These are phyloP conservation scores for Drosophila macrospina DNA, from an alignment of 2,888 invertebrate species.

Conservation along the genomic window DNA sequence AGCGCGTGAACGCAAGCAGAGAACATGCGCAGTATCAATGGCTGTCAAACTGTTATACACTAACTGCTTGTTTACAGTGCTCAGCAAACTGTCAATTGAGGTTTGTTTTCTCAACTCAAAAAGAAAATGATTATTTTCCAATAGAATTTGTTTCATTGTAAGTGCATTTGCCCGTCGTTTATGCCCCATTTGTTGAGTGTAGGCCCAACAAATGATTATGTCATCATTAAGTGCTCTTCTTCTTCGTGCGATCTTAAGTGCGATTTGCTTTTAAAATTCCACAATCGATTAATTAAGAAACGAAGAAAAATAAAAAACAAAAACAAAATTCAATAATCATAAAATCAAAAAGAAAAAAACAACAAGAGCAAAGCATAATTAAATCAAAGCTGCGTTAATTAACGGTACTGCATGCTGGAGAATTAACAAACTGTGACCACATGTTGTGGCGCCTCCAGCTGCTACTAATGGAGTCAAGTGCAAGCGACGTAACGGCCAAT, in stretches of 20 bases:
- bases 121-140: background rate
- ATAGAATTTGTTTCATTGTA: background rate
- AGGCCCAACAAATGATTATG: slow-evolving; percentile 21
- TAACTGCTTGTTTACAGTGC: slow-evolving; percentile 69
- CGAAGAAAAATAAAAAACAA: slow-evolving; percentile 20
- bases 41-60: slow-evolving; percentile 63
- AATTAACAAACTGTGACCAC: slow-evolving; percentile 79
- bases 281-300: slow-evolving; percentile 57
- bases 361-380: slow-evolving; percentile 46
- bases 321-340: slow-evolving; percentile 23
- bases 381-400: slow-evolving; percentile 70
- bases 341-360: background rate
- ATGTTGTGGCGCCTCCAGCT: slow-evolving; percentile 56
- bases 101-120: background rate
- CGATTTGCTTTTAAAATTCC: slow-evolving; percentile 53
- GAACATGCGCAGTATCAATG: slow-evolving; percentile 58
- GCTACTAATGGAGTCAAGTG: slow-evolving; percentile 71
- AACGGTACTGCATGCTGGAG: slow-evolving; percentile 65
- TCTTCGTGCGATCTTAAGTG: slow-evolving; percentile 44
- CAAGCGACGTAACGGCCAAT: slow-evolving; percentile 63
- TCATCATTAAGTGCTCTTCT: slow-evolving; percentile 30
- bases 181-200: background rate
- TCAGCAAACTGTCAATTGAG: slow-evolving; percentile 35
- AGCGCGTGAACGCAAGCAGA: slow-evolving; percentile 4
- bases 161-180: slow-evolving; percentile 32